A percentile compares a stretch with the other conserved stretches of the same genome.
phyloP scores from a whole-genome alignment of 2,113 vertebrate species.

The Sturnira hondurensis region DNA sequence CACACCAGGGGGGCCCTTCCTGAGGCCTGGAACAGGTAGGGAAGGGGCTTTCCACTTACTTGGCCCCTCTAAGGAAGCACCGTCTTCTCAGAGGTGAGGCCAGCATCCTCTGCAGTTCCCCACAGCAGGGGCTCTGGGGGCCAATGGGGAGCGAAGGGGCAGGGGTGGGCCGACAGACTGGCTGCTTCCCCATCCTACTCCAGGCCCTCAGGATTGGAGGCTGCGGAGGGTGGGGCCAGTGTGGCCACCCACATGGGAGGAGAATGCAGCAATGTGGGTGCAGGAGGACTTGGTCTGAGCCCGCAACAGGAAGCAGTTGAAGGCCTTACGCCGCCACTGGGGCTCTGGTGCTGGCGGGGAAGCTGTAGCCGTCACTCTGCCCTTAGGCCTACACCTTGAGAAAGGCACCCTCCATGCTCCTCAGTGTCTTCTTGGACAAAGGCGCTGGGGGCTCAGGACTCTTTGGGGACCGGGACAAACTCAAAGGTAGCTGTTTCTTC shows the following conservation, averaged over 20 bases:
- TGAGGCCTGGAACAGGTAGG: not conserved
- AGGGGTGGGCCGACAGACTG: not conserved
- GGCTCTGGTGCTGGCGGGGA: not conserved
- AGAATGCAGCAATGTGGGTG: not conserved
- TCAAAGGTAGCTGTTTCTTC: constrained; percentile 37
- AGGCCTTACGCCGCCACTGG: not conserved
- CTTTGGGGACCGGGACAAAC: not conserved
- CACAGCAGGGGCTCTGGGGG: not conserved
- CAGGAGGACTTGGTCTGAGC: not conserved
- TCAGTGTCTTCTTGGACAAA: not conserved
- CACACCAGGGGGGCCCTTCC: not conserved
- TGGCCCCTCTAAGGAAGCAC: constrained; percentile 62
- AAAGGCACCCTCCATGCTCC: not conserved
- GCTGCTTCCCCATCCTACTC: constrained; percentile 52
- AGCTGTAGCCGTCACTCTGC: not conserved
- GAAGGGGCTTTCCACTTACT: constrained; percentile 73
- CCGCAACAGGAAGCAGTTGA: constrained; percentile 56
- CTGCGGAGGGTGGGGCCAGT: constrained; percentile 46
- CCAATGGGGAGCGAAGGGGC: not conserved
- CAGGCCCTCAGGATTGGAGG: constrained; percentile 54
- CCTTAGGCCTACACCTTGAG: not conserved
- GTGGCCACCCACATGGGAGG: constrained; percentile 8
- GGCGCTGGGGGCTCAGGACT: not conserved
- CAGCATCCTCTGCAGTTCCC: constrained; percentile 65
- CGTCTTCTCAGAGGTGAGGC: constrained; percentile 16